Conservation (phyloP, 2,888 invertebrate genomes). For the Yponomeuta evonymella region DNA sequence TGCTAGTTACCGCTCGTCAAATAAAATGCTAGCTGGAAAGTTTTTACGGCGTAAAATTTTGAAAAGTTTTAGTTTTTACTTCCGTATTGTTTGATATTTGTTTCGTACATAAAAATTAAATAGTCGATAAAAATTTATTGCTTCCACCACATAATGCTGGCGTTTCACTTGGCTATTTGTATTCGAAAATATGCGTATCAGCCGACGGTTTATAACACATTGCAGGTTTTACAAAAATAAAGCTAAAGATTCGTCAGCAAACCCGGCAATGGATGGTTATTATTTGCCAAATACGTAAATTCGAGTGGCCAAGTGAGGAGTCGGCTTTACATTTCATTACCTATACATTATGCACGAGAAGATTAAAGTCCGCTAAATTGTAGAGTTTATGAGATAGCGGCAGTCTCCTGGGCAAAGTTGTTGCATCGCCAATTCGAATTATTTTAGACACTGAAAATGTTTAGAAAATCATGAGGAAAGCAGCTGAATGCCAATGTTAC, state of each 20-base stretch:
- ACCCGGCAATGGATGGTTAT: no score
- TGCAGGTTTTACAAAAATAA: no score
- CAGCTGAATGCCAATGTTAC: slow-evolving; percentile 69
- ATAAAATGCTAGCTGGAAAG: no score
- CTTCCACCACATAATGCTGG: neutral
- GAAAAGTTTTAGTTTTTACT: neutral
- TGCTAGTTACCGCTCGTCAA: no score
- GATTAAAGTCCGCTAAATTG: slow-evolving; percentile 10
- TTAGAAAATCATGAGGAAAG: slow-evolving; percentile 54
- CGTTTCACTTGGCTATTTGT: no score
- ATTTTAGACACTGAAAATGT: slow-evolving; percentile 50
- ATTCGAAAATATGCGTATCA: no score
- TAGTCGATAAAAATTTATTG: slow-evolving; percentile 12
- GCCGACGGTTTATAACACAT: no score
- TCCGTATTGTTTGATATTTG: neutral
- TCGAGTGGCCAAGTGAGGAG: no score
- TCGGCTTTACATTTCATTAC: neutral
- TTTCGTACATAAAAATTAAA: neutral
- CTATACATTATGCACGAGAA: neutral
- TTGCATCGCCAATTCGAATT: neutral
- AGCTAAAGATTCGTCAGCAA: no score
- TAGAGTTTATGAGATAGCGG: neutral
- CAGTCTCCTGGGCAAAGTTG: neutral
- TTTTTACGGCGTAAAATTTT: slow-evolving; percentile 11
- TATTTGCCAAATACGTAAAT: no score